Evolutionary conservation across 1,140 invertebrate genomes (phyloP).

Genomic region (Drosophila parabipectinata): DNA sequence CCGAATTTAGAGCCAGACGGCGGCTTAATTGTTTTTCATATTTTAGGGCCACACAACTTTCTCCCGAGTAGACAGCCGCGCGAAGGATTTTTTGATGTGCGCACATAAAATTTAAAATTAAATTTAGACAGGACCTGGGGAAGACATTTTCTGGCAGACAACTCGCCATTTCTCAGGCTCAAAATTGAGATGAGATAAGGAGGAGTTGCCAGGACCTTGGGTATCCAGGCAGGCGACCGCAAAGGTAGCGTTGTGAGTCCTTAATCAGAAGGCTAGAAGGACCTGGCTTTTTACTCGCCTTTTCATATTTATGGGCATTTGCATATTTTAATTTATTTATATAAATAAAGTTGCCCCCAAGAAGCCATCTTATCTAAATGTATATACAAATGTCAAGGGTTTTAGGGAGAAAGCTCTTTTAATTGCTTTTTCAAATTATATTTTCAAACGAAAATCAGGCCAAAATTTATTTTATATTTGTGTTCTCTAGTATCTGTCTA

Average conservation of each 20-base stretch:
- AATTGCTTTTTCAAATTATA: background rate
- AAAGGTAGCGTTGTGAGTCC: constrained; percentile 19
- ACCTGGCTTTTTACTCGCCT: constrained; percentile 18
- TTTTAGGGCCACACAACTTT: constrained; percentile 73
- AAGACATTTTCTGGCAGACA: constrained; percentile 62
- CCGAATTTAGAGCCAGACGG: constrained; percentile 47
- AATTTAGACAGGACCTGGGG: constrained; percentile 55
- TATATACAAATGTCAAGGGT: constrained; percentile 11
- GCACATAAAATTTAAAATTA: constrained; percentile 79
- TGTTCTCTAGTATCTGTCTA: background rate
- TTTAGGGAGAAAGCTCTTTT: background rate
- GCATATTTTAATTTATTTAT: constrained; percentile 58
- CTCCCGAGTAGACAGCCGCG: constrained; percentile 27
- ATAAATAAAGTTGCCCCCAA: constrained; percentile 40
- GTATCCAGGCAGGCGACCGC: constrained; percentile 9
- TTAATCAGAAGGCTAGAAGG: constrained; percentile 33
- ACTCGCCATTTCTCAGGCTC: constrained; percentile 66
- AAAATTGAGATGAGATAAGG: constrained; percentile 16
- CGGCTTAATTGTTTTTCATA: constrained; percentile 78
- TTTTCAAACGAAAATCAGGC: background rate
- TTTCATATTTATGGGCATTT: constrained; percentile 40
- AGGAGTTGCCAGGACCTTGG: background rate
- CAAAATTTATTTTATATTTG: background rate
- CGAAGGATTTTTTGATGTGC: constrained; percentile 72
- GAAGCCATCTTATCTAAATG: constrained; percentile 4